phyloP scores from a whole-genome alignment of 1,140 invertebrate species.

The Cydia splendana region DNA sequence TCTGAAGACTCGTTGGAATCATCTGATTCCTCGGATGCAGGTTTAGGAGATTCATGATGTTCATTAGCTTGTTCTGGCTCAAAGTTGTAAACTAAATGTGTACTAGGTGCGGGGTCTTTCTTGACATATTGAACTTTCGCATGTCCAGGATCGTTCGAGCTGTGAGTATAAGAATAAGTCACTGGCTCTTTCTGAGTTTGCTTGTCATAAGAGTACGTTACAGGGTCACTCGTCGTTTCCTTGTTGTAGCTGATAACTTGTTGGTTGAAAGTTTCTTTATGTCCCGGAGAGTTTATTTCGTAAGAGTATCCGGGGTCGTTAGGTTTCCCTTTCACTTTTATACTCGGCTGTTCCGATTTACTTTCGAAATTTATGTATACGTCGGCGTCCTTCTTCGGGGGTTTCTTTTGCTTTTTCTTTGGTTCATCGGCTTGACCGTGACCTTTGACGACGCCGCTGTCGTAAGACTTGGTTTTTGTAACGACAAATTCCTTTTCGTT shows the following conservation, averaged over 20 bases:
- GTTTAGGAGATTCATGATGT: slow-evolving; percentile 34
- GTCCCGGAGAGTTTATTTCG: slow-evolving; percentile 66
- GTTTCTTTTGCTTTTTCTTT: slow-evolving; percentile 58
- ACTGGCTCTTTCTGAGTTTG: slow-evolving; percentile 54
- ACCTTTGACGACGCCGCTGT: slow-evolving; percentile 46
- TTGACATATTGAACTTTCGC: slow-evolving; percentile 49
- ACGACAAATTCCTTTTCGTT: slow-evolving; percentile 58
- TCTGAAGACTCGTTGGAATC: slow-evolving; percentile 36
- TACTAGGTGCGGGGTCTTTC: slow-evolving; percentile 49
- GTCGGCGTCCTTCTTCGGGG: slow-evolving; percentile 40
- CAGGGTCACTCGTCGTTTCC: slow-evolving; percentile 60
- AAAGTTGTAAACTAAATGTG: slow-evolving; percentile 57
- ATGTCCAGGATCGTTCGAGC: slow-evolving; percentile 46
- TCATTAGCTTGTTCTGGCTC: slow-evolving; percentile 49
- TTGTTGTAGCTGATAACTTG: slow-evolving; percentile 67
- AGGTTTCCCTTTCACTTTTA: slow-evolving; percentile 46
- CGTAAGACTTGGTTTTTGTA: slow-evolving; percentile 59
- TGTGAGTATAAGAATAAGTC: slow-evolving; percentile 49
- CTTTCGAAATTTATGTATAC: slow-evolving; percentile 41
- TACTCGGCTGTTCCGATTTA: slow-evolving; percentile 41
- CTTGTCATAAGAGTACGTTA: slow-evolving; percentile 59
- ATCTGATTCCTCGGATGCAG: slow-evolving; percentile 39
- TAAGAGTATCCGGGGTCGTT: slow-evolving; percentile 61
- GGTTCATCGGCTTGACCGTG: slow-evolving; percentile 48
- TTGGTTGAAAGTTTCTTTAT: slow-evolving; percentile 66